Conservation (phyloP, 2,797 vertebrate species). For the Notolabrus celidotus region DNA sequence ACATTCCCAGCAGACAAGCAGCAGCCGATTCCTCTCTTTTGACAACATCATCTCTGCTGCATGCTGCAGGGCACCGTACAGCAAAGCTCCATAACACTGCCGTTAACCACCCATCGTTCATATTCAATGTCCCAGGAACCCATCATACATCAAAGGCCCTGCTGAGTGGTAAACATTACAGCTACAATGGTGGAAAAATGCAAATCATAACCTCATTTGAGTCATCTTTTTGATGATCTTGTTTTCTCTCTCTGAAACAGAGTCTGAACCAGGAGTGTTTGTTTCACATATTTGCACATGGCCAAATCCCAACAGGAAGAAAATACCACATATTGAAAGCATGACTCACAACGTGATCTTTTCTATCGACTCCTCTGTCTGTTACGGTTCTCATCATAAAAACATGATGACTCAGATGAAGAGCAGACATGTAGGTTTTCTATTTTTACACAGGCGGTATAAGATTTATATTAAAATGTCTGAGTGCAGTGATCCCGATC, state of each 20-base stretch:
- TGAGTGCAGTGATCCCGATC: neutral
- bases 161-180: slow-evolving; percentile 45
- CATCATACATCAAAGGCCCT: slow-evolving; percentile 45
- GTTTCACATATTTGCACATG: slow-evolving; percentile 46
- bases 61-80: slow-evolving; percentile 30
- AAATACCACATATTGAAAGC: slow-evolving; percentile 48
- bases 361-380: slow-evolving; percentile 41
- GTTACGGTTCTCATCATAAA: slow-evolving; percentile 36
- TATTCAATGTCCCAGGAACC: slow-evolving; percentile 39
- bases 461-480: slow-evolving; percentile 18
- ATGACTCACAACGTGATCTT: slow-evolving; percentile 51
- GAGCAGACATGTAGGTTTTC: slow-evolving; percentile 31
- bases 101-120: slow-evolving; percentile 67
- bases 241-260: slow-evolving; percentile 29
- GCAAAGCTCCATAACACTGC: slow-evolving; percentile 49
- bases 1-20: slow-evolving; percentile 2
- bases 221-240: slow-evolving; percentile 16
- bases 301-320: slow-evolving; percentile 38
- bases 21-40: slow-evolving; percentile 17
- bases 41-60: slow-evolving; percentile 25
- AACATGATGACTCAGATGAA: slow-evolving; percentile 51
- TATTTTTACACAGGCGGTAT: slow-evolving; percentile 33
- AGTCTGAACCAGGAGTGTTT: slow-evolving; percentile 44
- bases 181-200: slow-evolving; percentile 56
- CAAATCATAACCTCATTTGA: slow-evolving; percentile 48